phyloP scores from a whole-genome alignment of 2,888 invertebrate species.

The Sisyra nigra region DNA sequence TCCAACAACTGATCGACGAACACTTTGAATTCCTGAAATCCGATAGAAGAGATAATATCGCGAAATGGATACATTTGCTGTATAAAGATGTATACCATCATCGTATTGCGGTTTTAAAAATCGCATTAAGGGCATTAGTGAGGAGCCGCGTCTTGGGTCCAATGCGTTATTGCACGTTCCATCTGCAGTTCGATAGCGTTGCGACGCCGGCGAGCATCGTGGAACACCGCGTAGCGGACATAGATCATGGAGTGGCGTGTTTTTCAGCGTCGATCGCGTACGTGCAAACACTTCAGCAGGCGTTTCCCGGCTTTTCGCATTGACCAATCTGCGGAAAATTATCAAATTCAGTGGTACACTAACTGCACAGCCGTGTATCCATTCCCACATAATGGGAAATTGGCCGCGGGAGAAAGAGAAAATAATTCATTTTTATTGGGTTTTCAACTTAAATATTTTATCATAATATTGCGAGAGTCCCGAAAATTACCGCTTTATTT shows the following conservation, averaged over 20 bases:
- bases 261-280: constrained; percentile 20
- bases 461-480: no score
- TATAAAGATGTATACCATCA: constrained; percentile 37
- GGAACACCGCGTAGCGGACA: constrained; percentile 53
- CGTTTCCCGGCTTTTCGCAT: background rate
- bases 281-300: background rate
- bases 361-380: background rate
- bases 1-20: constrained; percentile 41
- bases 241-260: constrained; percentile 36
- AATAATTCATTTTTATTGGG: no score
- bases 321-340: background rate
- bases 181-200: constrained; percentile 66
- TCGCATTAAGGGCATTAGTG: constrained; percentile 67
- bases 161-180: constrained; percentile 78
- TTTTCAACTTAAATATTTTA: no score
- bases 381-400: background rate
- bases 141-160: constrained; percentile 63
- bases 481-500: no score
- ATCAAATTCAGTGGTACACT: background rate
- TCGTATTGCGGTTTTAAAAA: constrained; percentile 69
- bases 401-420: no score
- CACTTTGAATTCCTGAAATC: constrained; percentile 31
- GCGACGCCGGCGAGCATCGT: constrained; percentile 51
- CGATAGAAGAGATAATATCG: no score
- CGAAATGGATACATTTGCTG: background rate